Base-by-base conservation (phyloP, 1,140 invertebrate species). In the Popillia japonica region DNA sequence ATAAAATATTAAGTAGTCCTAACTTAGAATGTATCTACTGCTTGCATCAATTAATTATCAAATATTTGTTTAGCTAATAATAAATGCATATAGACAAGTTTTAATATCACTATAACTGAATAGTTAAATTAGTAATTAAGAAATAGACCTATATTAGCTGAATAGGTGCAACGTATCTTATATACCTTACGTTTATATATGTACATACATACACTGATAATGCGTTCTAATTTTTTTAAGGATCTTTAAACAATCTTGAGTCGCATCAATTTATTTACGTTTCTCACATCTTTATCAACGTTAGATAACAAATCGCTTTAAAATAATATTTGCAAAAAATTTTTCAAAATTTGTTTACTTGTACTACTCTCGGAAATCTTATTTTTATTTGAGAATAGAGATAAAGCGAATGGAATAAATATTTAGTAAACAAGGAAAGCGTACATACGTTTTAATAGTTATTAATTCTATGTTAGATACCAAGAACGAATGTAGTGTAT, bases 291-390 rank as follows among this genome's bases (percentile, higher is more conserved):
- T 8, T 68, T 68, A 68, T 68, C 61, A 14, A 9, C 22, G 22
- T 34, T 68, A 14, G 61, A 68, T 68, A 68, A 17, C 48, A 68
- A 27, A 23, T 22, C 61, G 22, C 2, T 68, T 68, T 68, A 68
- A 68, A 68, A 68, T 64, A 64, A 64, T 68, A 68, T 68, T 68
- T 68, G 61, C 61, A 68, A 68, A 23, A 68, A 22, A 68, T 68
- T 68, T 68, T 68, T 68, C 27, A 10, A 68, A 68, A 27, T 68
- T 3, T 68, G 61, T 68, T 68, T 68, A 68, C 22, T 68, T 64
- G 17, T 64, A 17, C 17, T 9, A 4, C 10, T 23, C 59, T 23
- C 27, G 1, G 61, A 68, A 34, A 68, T 14, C 8, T 34, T 27
- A 68, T 68, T 68, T 68, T 34, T 68, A 68, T 68, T 68, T 27